Evolutionary conservation across 2,888 invertebrate species (phyloP).

Genomic region (Monopis laevigella): DNA sequence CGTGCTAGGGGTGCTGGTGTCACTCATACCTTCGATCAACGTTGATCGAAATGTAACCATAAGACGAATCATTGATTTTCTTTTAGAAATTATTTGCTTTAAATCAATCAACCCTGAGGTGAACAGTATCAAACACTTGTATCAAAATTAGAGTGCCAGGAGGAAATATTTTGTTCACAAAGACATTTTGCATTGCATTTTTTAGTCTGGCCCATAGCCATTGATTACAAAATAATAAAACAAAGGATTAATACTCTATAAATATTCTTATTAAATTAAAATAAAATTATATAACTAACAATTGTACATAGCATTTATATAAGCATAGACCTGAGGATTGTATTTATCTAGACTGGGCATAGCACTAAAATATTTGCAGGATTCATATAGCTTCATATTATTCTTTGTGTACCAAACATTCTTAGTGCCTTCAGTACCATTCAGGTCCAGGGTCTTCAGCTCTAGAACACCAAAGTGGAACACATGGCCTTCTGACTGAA

Average conservation of each 20-base stretch:
- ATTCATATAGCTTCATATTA: conserved; percentile 70
- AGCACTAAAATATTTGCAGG: conserved; percentile 71
- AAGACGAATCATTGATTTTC: too few species aligned
- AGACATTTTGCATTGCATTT: too few species aligned
- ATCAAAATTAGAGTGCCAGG: too few species aligned
- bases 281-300: conserved; percentile 45
- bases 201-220: too few species aligned
- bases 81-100: too few species aligned
- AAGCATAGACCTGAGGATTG: conserved; percentile 80
- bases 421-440: conserved; percentile 65
- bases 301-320: conserved; percentile 82
- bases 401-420: conserved; percentile 85
- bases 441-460: conserved; percentile 80
- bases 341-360: conserved; percentile 76
- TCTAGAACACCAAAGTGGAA: conserved; percentile 88
- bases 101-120: too few species aligned
- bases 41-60: too few species aligned
- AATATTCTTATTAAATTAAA: conserved; percentile 21
- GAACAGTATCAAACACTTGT: too few species aligned
- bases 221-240: background rate
- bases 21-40: too few species aligned
- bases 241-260: background rate
- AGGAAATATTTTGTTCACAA: too few species aligned
- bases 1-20: too few species aligned
- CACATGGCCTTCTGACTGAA: conserved; percentile 80